A percentile compares a stretch with the other conserved stretches of the same genome.
phyloP scores from a whole-genome alignment of 2,888 invertebrate genomes.

The Noctua comes region DNA sequence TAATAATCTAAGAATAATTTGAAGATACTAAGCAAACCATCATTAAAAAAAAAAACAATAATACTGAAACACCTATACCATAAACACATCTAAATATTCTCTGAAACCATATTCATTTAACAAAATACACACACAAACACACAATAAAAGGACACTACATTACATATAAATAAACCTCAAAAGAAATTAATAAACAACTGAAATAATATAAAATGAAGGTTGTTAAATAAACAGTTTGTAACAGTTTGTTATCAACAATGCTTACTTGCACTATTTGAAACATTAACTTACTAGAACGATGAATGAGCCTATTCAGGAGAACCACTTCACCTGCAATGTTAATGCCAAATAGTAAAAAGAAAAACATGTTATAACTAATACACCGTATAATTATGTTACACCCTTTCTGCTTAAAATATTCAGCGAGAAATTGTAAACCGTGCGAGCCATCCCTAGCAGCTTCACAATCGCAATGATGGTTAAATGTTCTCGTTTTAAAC shows the following conservation, averaged over 20 bases:
- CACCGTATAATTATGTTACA: neutral
- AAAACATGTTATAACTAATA: neutral
- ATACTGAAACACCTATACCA: no score
- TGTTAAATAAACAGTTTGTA: no score
- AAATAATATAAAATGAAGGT: no score
- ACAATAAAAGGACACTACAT: no score
- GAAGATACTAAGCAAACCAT: no score
- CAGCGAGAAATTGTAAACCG: neutral
- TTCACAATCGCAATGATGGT: constrained; percentile 33
- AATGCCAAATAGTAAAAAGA: neutral
- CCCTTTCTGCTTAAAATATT: neutral
- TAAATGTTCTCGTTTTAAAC: constrained; percentile 52
- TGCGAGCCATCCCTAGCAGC: constrained; percentile 5
- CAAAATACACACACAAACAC: no score
- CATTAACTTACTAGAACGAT: neutral
- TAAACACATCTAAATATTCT: no score
- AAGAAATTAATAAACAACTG: no score
- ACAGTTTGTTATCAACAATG: neutral
- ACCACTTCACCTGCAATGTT: neutral
- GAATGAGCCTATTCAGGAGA: neutral
- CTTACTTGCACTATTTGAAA: neutral
- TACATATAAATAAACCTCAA: no score
- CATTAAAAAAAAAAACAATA: no score
- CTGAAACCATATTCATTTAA: no score
- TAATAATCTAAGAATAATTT: no score